Conservation (phyloP, 2,797 vertebrate species). For the Acanthurus tractus region DNA sequence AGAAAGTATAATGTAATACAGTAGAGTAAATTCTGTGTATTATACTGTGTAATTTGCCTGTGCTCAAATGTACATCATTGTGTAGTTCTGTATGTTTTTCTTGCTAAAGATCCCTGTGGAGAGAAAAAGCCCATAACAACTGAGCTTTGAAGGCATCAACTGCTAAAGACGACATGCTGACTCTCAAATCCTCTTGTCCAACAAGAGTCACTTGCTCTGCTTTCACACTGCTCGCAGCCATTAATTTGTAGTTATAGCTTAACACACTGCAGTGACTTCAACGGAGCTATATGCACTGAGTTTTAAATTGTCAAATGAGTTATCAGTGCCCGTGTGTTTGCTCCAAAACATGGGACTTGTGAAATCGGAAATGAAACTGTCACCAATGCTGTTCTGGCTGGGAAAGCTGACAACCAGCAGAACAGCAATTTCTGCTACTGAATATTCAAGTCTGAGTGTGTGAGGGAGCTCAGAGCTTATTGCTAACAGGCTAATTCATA, state of each 20-base stretch:
- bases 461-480: background rate
- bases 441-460: conserved; percentile 35
- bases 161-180: conserved; percentile 68
- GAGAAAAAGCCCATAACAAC: conserved; percentile 61
- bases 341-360: conserved; percentile 44
- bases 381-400: conserved; percentile 27
- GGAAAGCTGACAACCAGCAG: conserved; percentile 29
- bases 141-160: conserved; percentile 65
- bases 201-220: conserved; percentile 62
- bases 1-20: conserved; percentile 19
- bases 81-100: conserved; percentile 34
- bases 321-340: conserved; percentile 46
- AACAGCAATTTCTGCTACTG: conserved; percentile 22
- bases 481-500: conserved; percentile 33
- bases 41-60: conserved; percentile 18
- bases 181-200: conserved; percentile 74
- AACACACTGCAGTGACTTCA: conserved; percentile 47
- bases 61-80: conserved; percentile 28
- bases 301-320: conserved; percentile 62
- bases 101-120: conserved; percentile 50
- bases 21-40: conserved; percentile 17
- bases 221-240: conserved; percentile 58
- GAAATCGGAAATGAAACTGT: conserved; percentile 56
- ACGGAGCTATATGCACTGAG: conserved; percentile 35
- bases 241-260: conserved; percentile 61